Evolutionary conservation across 2,888 invertebrate species (phyloP), one percentile per base, ranked within the genome.

Genomic region (Lasioglossum vierecki): DNA sequence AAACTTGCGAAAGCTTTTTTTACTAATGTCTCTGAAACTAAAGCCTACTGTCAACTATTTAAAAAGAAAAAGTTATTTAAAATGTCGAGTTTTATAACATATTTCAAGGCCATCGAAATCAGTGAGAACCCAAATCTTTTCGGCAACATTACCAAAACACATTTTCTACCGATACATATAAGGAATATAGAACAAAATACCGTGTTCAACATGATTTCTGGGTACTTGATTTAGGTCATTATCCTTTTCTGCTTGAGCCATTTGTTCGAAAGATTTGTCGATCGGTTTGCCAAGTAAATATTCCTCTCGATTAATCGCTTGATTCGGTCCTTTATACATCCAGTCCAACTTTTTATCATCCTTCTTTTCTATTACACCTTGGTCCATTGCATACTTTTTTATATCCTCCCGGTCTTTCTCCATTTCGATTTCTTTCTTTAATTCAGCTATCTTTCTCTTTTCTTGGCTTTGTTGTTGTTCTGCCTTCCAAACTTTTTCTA

Each of bases 241-340:
- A 89, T 96, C 96, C 83, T 94, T 94, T 91, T 97, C 97, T 83
- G 96, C 95, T 35, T 96, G 95, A 79, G 96, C 96, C 79, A 97
- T 92, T 86, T 96, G 95, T 86, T 98, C 97, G 95, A 98, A 97
- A 76, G 97, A 97, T 95, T 98, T 98, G 91, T 98, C 98, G 81
- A 98, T 96, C 71, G 97, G 95, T 92, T 97, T 97, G 0, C 99
- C 99, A 60, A 98, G 95, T 41, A 99, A 95, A 95, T 99, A 99
- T 88, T 99, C 98, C 94, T 99, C 99, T 46, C 97, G 96, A 91
- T 98, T 97, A 0, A 97, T 96, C 89, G 96, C 95, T 75, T 95
- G 95, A 82, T 95, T 95, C 11, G 96, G 95, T 6, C 96, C 96
- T 96, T 98, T 97, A 94, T 98, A 98, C 98, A 98, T 98, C 98